A percentile compares a stretch with the other conserved stretches of the same genome.
Evolutionary conservation across 2,888 invertebrate genomes (phyloP).

Genomic region (Tetranychus piercei): DNA sequence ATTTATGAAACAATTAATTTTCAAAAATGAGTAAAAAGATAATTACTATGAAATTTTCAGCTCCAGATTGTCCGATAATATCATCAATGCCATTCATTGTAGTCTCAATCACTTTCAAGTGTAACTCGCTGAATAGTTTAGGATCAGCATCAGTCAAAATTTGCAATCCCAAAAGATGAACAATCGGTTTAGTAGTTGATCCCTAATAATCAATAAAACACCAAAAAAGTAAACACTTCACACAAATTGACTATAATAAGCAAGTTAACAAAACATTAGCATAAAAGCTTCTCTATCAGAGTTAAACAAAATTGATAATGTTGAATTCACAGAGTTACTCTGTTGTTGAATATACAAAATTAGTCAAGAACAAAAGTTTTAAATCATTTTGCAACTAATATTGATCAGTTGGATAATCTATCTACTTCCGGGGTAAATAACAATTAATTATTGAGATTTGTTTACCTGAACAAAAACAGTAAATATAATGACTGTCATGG

Average conservation of each 20-base stretch:
- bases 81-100: neutral
- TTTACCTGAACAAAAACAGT: constrained; percentile 35
- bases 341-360: too few relatives aligned
- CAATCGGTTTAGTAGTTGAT: constrained; percentile 9
- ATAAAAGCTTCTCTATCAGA: too few relatives aligned
- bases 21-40: neutral
- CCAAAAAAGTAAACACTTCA: too few relatives aligned
- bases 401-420: neutral
- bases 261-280: too few relatives aligned
- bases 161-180: neutral
- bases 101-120: constrained; percentile 1
- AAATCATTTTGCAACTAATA: neutral
- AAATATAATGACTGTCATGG: constrained; percentile 34
- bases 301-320: too few relatives aligned
- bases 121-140: neutral
- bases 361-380: neutral
- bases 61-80: neutral
- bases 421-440: too few relatives aligned
- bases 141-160: too few relatives aligned
- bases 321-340: too few relatives aligned
- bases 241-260: too few relatives aligned
- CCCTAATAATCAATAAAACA: neutral
- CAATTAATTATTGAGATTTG: too few relatives aligned
- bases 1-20: neutral
- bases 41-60: neutral